Base-by-base conservation (phyloP, 2,888 invertebrate genomes). In the Trichacis sp. region DNA sequence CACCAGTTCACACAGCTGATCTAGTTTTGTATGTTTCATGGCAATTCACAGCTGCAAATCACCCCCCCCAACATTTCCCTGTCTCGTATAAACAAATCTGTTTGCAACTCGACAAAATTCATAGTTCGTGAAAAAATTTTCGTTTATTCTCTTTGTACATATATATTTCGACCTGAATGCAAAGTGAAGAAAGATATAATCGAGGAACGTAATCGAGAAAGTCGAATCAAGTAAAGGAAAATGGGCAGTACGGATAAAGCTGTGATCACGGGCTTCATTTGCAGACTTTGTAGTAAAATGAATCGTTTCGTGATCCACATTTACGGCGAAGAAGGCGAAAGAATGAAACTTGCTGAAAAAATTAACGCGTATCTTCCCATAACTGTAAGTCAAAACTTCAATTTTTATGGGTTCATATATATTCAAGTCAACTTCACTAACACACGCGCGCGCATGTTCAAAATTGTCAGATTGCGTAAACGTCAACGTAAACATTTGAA, bases 171-270 rank as follows among this genome's bases (percentile, higher is more conserved):
- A 19, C 12, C 24, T 19, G 19, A 43, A 18, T 38, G n/a, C 15
- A 12, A 38, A 30, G 29, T 30, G n/a, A n/a, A n/a, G n/a, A n/a
- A n/a, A n/a, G n/a, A n/a, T n/a, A n/a, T n/a, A n/a, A n/a, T n/a
- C 24, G 42, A 20, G 52, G 8, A 43, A 43, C 14, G 42, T 20
- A 43, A 24, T 42, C 15, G 15, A 43, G 43, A 8, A 30, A 4
- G 15, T 8, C 24, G 11, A n/a, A 18, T 14, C 47, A 40, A 54
- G 46, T 48, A 47, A 43, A 55, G 30, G 17, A 85, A 75, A 77
- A 94, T 94, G 94, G 94, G 94, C 47, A 94, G 94, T 81, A 89
- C 92, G 76, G 92, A 92, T 75, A 90, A 90, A 85, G 94, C 92
- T 52, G 89, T 92, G 73, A 89, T 93, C 77, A 92, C 93, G 51